Conservation (phyloP, 2,113 vertebrate species). For the Vulpes vulpes region DNA sequence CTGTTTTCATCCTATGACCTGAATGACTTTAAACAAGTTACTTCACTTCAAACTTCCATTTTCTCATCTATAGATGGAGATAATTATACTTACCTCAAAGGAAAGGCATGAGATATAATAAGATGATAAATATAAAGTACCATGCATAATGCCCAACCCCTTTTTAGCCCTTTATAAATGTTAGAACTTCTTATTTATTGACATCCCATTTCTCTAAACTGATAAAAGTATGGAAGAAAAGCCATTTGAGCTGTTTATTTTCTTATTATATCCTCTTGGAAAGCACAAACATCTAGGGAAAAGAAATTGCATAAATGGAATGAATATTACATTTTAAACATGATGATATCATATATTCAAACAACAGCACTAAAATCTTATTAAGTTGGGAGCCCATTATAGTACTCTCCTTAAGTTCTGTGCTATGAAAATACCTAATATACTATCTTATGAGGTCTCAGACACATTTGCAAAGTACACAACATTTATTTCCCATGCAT, state of each 20-base stretch:
- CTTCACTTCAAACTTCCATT: neutral
- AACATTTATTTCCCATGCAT: neutral
- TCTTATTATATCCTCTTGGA: conserved; percentile 65
- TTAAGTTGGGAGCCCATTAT: conserved; percentile 57
- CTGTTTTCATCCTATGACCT: neutral
- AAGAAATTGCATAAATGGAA: conserved; percentile 64
- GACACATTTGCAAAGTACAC: neutral
- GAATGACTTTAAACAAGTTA: conserved; percentile 8
- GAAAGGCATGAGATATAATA: neutral
- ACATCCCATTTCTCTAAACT: conserved; percentile 43
- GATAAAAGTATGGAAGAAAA: conserved; percentile 43
- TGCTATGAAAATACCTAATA: conserved; percentile 56
- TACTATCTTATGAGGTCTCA: conserved; percentile 30
- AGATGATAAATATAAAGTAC: neutral
- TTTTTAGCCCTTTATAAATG: conserved; percentile 48
- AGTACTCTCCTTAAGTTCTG: conserved; percentile 45
- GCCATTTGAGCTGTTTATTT: conserved; percentile 67
- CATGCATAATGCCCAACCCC: neutral
- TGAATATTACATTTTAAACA: conserved; percentile 74
- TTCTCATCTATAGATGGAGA: neutral
- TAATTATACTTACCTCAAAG: conserved; percentile 30
- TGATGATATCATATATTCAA: conserved; percentile 69
- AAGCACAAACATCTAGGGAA: conserved; percentile 58
- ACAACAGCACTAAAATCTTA: conserved; percentile 65
- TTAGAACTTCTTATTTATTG: conserved; percentile 31